Evolutionary conservation across 2,797 vertebrate genomes (phyloP), one percentile per base, ranked within the genome.

Genomic region (Smutsia gigantea): DNA sequence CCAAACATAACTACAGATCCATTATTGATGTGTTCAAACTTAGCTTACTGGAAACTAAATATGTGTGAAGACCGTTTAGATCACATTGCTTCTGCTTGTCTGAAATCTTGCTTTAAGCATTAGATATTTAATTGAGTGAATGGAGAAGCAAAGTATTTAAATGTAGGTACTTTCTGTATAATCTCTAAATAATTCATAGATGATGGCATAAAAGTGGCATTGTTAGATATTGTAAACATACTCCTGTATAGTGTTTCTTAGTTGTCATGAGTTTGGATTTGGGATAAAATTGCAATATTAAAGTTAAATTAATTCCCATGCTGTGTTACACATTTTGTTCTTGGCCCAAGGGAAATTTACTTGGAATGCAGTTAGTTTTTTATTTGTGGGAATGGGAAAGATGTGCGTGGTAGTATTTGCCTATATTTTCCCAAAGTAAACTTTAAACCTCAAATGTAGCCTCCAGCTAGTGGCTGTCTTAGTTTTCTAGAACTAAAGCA

Each of bases 401-500:
- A 37, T 63, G 12, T 51, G 9, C 68, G 23, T 18, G 63, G 25
- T 31, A 21, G 8, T 74, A 63, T 74, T 51, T 34, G 55, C 69
- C 89, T 72, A 2, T 42, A 18, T 69, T 90, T 59, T 89, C 78
- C 55, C 51, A 71, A 78, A 90, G 69, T 83, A 68, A 94, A 90
- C 71, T 74, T 42, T 29, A 71, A 84, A 92, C 94, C 85, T 79
- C 81, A 66, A 51, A n/a, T 5, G 42, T 25, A 3, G 71, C 86
- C 18, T 18, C 18, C 23, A 29, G 75, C 86, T 46, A 29, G 27
- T 66, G 53, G 39, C 72, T 5, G 23, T 37, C 42, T 79, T 49
- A 14, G 31, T 95, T 87, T 95, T 93, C 92, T 83, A 75, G 51
- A 85, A 75, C 18, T 23, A 11, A 46, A 78, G 64, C 74, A 31